These are phyloP conservation scores for Epizoanthus rinbou DNA, from an alignment of 92 coral and sea anemone species.

Conservation along the genomic window DNA sequence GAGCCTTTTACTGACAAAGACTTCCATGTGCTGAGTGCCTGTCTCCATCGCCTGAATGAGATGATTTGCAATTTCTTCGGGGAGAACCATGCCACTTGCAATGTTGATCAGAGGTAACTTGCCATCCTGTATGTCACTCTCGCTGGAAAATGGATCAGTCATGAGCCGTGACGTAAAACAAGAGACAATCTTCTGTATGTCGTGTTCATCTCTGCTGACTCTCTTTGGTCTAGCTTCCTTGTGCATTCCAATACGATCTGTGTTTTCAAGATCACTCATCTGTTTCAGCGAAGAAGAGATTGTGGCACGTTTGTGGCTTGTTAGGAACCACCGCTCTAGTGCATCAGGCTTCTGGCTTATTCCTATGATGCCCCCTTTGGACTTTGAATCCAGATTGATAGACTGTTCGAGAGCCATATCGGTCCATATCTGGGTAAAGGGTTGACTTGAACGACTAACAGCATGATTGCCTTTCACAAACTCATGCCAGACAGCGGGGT, in stretches of 20 bases:
- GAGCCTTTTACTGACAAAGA: not conserved
- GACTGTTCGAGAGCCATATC: conserved; percentile 35
- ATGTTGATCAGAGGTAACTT: not conserved
- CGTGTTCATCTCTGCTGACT: conserved; percentile 2
- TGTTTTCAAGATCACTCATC: not conserved
- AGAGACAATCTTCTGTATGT: not conserved
- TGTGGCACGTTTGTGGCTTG: not conserved
- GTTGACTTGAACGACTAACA: too few species aligned
- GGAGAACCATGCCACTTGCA: too few species aligned
- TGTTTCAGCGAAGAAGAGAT: not conserved
- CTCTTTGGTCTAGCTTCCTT: conserved; percentile 9
- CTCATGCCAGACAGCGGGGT: conserved; percentile 1
- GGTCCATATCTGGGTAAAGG: too few species aligned
- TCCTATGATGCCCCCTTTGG: conserved; percentile 37
- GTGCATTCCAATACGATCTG: not conserved
- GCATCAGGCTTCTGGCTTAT: conserved; percentile 21
- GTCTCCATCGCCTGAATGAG: too few species aligned
- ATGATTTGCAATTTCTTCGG: too few species aligned
- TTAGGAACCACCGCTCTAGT: not conserved
- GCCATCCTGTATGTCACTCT: not conserved
- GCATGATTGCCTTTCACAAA: not conserved
- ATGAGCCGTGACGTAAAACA: not conserved
- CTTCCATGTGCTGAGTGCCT: not conserved
- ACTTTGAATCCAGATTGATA: conserved; percentile 29
- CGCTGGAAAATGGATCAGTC: not conserved